Percentiles rank a stretch among this genome's conserved stretches.
Conservation (phyloP, 1,140 invertebrate species). For the Forficula auricularia region DNA sequence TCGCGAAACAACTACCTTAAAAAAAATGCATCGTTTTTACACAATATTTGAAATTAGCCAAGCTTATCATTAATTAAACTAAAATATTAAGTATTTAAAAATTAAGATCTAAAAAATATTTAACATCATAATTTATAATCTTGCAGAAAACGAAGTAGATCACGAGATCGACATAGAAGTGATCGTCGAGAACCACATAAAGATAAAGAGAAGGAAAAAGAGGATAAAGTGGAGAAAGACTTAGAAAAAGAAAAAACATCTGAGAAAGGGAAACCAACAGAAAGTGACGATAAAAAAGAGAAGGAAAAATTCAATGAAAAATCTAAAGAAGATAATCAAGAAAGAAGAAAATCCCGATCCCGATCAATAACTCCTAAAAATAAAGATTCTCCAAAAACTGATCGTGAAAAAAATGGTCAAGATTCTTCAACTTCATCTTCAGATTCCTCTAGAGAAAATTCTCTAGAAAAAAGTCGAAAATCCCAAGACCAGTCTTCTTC, state of each 20-base stretch:
- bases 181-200: slow-evolving; percentile 9
- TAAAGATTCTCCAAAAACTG: slow-evolving; percentile 23
- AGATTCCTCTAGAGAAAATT: too few relatives aligned
- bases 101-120: neutral
- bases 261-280: slow-evolving; percentile 3
- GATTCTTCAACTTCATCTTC: neutral
- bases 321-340: slow-evolving; percentile 1
- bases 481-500: too few relatives aligned
- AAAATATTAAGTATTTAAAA: slow-evolving; percentile 8
- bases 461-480: too few relatives aligned
- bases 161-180: slow-evolving; percentile 23
- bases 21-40: too few relatives aligned
- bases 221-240: slow-evolving; percentile 25
- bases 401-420: slow-evolving; percentile 7
- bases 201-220: slow-evolving; percentile 23
- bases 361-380: slow-evolving; percentile 25
- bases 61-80: too few relatives aligned
- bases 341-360: slow-evolving; percentile 13
- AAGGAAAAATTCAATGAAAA: slow-evolving; percentile 16
- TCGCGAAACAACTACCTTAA: too few relatives aligned
- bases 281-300: slow-evolving; percentile 16
- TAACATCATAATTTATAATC: neutral
- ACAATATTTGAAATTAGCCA: too few relatives aligned
- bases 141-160: slow-evolving; percentile 30
- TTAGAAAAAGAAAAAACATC: slow-evolving; percentile 17